A percentile compares a stretch with the other conserved stretches of the same genome.
These are phyloP conservation scores for Lepidurus arcticus DNA, from an alignment of 1,140 invertebrate species.

Conservation along the genomic window DNA sequence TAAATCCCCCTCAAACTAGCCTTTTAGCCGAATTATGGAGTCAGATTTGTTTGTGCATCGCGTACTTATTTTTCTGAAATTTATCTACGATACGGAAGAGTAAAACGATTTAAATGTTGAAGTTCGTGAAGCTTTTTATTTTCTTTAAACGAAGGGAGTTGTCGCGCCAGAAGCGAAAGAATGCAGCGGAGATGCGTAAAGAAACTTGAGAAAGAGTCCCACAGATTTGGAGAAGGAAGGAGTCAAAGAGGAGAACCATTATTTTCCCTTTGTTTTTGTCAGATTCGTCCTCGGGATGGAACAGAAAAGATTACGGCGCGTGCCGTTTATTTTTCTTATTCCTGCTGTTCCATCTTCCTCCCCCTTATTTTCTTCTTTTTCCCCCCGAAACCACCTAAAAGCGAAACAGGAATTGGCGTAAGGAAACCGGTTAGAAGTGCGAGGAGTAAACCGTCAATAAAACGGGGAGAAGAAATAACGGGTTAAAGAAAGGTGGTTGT, in stretches of 20 bases:
- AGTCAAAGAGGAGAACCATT: neutral
- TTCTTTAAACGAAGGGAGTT: neutral
- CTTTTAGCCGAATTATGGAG: no score
- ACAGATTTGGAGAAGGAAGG: neutral
- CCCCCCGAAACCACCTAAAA: neutral
- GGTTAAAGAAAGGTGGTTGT: neutral
- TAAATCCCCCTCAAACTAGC: slow-evolving; percentile 14
- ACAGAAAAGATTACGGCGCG: neutral
- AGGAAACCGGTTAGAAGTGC: slow-evolving; percentile 10
- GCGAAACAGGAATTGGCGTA: neutral
- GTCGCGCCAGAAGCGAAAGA: neutral
- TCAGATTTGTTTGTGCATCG: no score
- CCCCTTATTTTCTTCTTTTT: neutral
- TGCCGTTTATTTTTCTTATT: neutral
- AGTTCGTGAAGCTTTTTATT: no score
- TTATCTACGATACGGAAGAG: no score
- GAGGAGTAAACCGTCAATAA: neutral
- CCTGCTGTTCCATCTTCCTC: neutral
- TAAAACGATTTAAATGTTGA: no score
- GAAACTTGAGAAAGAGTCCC: neutral
- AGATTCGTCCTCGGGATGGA: neutral
- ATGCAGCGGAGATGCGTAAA: neutral
- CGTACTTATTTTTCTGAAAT: no score
- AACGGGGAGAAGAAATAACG: neutral
- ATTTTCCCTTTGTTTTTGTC: slow-evolving; percentile 7